A percentile compares a stretch with the other conserved stretches of the same genome.
Evolutionary conservation across 2,888 invertebrate genomes (phyloP).

Genomic region (Prosapia bicincta): DNA sequence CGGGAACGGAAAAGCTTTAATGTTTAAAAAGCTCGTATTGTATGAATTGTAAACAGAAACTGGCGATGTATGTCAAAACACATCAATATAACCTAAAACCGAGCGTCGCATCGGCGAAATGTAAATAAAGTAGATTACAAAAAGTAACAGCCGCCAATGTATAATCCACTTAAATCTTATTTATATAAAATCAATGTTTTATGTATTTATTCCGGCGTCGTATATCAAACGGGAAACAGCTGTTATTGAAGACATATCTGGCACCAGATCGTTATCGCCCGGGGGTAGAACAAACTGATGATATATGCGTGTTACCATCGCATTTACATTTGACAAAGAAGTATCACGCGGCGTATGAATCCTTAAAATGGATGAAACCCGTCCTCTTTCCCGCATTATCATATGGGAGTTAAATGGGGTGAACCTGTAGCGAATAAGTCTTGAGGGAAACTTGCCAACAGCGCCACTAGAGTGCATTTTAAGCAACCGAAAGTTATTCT

Average conservation of each 20-base stretch:
- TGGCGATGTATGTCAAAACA: no score
- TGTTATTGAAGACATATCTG: neutral
- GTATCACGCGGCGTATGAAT: neutral
- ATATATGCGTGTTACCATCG: neutral
- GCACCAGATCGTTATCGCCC: neutral
- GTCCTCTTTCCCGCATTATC: neutral
- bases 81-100: no score
- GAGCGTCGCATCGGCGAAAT: no score
- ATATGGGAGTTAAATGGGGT: neutral
- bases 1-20: no score
- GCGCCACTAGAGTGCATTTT: neutral
- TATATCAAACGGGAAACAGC: neutral
- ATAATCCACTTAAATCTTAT: no score
- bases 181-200: no score
- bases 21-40: no score
- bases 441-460: neutral
- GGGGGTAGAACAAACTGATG: neutral
- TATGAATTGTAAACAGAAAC: no score
- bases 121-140: no score
- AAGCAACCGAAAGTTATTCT: neutral
- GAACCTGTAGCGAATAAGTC: neutral
- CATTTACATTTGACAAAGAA: neutral
- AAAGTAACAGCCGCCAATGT: no score
- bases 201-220: neutral
- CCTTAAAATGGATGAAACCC: neutral